These are phyloP conservation scores for Drosophila rubida DNA, from an alignment of 2,888 invertebrate species.

Conservation along the genomic window DNA sequence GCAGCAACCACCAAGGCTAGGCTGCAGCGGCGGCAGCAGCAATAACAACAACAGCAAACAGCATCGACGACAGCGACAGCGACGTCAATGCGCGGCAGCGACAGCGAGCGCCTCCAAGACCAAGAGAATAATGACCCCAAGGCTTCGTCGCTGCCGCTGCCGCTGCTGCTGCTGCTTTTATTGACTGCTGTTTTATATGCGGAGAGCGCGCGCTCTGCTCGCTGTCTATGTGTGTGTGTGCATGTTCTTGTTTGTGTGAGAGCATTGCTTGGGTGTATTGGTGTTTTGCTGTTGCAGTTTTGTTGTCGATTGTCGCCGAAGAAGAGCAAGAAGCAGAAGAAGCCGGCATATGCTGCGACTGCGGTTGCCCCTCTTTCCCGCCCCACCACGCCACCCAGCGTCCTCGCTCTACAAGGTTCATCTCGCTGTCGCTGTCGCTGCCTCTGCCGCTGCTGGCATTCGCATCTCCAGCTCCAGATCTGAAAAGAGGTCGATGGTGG, in stretches of 20 bases:
- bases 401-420: background rate
- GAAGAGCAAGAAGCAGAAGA: conserved; percentile 73
- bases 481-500: conserved; percentile 81
- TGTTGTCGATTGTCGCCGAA: conserved; percentile 64
- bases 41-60: conserved; percentile 24
- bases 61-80: conserved; percentile 34
- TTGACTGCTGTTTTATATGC: conserved; percentile 75
- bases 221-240: conserved; percentile 33
- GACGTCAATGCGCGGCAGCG: conserved; percentile 62
- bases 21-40: conserved; percentile 53
- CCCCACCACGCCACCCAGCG: too few relatives aligned
- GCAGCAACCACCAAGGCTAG: conserved; percentile 80
- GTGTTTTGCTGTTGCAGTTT: conserved; percentile 64
- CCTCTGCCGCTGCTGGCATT: conserved; percentile 34
- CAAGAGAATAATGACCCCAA: conserved; percentile 85
- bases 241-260: conserved; percentile 29
- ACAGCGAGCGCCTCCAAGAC: conserved; percentile 69
- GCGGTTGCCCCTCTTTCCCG: conserved; percentile 21
- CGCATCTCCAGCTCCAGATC: conserved; percentile 67
- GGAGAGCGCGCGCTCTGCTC: conserved; percentile 60
- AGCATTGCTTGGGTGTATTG: conserved; percentile 34
- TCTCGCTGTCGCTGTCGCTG: conserved; percentile 26
- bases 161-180: conserved; percentile 72
- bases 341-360: conserved; percentile 82
- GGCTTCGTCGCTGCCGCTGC: conserved; percentile 76